Base-by-base conservation (phyloP, 2,113 vertebrate species). In the Willisornis vidua region DNA sequence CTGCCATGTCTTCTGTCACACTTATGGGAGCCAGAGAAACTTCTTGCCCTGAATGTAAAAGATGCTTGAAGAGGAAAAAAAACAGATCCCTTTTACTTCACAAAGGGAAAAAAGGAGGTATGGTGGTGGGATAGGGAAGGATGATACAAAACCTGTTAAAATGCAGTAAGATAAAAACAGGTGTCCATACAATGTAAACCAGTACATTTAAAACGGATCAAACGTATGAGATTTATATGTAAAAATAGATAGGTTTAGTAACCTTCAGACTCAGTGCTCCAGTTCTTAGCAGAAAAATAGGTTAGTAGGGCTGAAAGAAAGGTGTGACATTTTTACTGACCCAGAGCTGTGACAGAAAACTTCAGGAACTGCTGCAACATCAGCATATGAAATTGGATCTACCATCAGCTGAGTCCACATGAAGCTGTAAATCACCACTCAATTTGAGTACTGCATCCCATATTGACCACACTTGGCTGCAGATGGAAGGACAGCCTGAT, bases 211-310 rank as follows among this genome's bases (percentile, higher is more conserved):
- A 78, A 89, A 61, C 39, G 88, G 82, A 90, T 76, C 25, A 52
- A 80, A 90, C 16, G 67, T 20, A 43, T 51, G 35, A 70, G 10
- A 82, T 24, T 70, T 28, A 68, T 84, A 52, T 48, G 37, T 29
- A 78, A 5, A 73, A 89, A 85, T 17, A 95, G 7, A 26, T 29
- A 85, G 7, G 45, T 43, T 39, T 31, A 48, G 77, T 84, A 93
- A 85, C 59, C 75, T 67, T 76, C 63, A 74, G 78, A 67, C 45
- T 74, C 57, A 43, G 43, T 48, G 31, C 45, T 84, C 68, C 63
- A 83, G 58, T 74, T 93, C 70, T 78, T 7, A 20, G 55, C 67
- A 63, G 72, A 86, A 93, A 93, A 95, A 92, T 79, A 93, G 86
- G 83, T 89, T 65, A 96, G 73, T 74, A 94, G 77, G 83, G 37